Evolutionary conservation across 2,888 invertebrate genomes (phyloP), one percentile per base, ranked within the genome.

Genomic region (Taenaris catops): DNA sequence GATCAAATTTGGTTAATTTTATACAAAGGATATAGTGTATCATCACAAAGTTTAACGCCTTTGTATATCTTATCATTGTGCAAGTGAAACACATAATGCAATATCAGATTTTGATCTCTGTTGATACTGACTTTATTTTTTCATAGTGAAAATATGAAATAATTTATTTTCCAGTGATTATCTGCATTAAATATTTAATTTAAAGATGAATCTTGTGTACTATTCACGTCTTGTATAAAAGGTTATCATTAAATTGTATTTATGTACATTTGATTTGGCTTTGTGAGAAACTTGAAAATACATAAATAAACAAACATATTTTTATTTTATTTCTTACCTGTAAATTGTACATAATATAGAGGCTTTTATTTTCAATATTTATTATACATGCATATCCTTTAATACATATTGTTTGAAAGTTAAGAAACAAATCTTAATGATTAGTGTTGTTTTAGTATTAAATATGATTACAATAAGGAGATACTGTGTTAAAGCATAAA

Each of bases 201-300:
- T 76, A 59, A 69, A 66, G 63, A 56, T 63, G 65, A 66, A 76
- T 75, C 73, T 72, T 78, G 63, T 80, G 76, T 79, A 76, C 68
- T 70, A 68, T 78, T 71, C 75, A 76, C 58, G 58, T 74, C 74
- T 79, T 84, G 83, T 86, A 84, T 81, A 81, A 83, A 58, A 80
- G 68, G 70, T 79, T 80, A 72, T 78, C 71, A 75, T 67, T 74
- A 65, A 76, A 83, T 74, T 83, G 80, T 86, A 84, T 84, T 84
- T 86, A 86, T 84, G 80, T 84, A 79, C 75, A 80, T 79, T 84
- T 84, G 62, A 79, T 84, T 86, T 84, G 80, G 86, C 84, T 84
- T 86, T 84, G 84, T 83, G 81, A 83, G 74, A 70, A 81, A 59
- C 73, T 81, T 81, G 79, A 78, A 70, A 86, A 84, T 84, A 84